Evolutionary conservation across 2,888 invertebrate species (phyloP), one percentile per base, ranked within the genome.

Genomic region (Trachelus tabidus): DNA sequence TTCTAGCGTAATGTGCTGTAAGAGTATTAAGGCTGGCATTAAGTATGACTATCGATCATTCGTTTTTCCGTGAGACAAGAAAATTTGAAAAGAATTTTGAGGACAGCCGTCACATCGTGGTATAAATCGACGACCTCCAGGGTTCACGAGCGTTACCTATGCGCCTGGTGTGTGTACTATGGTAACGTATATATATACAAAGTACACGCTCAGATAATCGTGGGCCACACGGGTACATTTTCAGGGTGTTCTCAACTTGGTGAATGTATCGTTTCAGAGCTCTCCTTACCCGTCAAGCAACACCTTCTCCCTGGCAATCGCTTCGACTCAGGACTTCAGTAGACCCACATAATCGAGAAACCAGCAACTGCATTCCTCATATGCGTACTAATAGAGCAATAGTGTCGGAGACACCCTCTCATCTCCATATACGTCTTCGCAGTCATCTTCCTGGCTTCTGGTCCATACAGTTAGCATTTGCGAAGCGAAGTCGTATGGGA

Each of bases 291-390:
- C 56, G 56, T 1, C 56, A 37, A 23, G 56, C 56, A 56, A 56
- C 56, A 56, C 56, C 56, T 56, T 56, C 56, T 23, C 56, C 56
- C 23, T 56, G 23, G 56, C 56, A 23, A 56, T 56, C 23, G 56
- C 56, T 23, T 76, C 23, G 30, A 34, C 37, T 76, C 56, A 2
- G 56, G 56, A 81, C 81, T 79, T 79, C 76, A 87, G 89, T 79
- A 87, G 89, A 89, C 88, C 87, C 89, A 89, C 85, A 87, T 89
- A 87, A 89, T 89, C 87, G 85, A 83, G 87, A 88, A 89, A 88
- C 88, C 85, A 82, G 85, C 87, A 89, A 85, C 88, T 87, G 85
- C 89, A 89, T 89, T 89, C 89, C 88, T 87, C 82, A 81, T 86
- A 84, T 81, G 84, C 83, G 85, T 83, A 81, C 82, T 85, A 85